Evolutionary conservation across 1,140 invertebrate species (phyloP), one percentile per base, ranked within the genome.

Genomic region (Papilio helenus): DNA sequence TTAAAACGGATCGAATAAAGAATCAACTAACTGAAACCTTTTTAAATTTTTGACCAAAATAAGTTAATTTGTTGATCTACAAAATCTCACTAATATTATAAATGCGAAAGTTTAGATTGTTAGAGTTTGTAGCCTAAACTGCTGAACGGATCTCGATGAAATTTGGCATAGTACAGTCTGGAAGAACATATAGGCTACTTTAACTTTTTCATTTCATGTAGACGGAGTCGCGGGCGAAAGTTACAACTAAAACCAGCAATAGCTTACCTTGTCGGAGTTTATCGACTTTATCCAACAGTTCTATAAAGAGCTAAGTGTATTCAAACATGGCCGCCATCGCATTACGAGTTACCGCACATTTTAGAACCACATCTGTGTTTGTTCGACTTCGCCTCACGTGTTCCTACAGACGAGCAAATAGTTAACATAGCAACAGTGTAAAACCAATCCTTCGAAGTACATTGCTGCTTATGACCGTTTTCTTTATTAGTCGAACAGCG

Each of bases 331-430:
- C 61, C 61, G 61, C 61, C 58, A 61, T 61, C 20, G 14, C 26
- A 16, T 65, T 65, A 65, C 61, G 26, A 61, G 20, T 68, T 68
- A 29, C 61, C 26, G 61, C 26, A 18, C 61, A 29, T 68, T 68
- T 68, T 68, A 68, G 26, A 16, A 12, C 61, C 14, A 68, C 61
- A 68, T 68, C 61, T 68, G 61, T 68, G 61, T 68, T 68, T 68
- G 61, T 29, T 68, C 61, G 61, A 68, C 61, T 61, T 12, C 58
- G 10, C 58, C 58, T 68, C 61, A 68, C 61, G 61, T 68, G 61
- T 68, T 68, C 61, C 18, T 68, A 68, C 61, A 68, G 61, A 68
- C 61, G 61, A 68, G 61, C 26, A 18, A 8, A 18, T 16, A n/a
- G n/a, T n/a, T n/a, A 4, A 29, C 61, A 29, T 68, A 68, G 61